Evolutionary conservation across 1,140 invertebrate genomes (phyloP), one percentile per base, ranked within the genome.

Genomic region (Pseudachorutes palmiensis): DNA sequence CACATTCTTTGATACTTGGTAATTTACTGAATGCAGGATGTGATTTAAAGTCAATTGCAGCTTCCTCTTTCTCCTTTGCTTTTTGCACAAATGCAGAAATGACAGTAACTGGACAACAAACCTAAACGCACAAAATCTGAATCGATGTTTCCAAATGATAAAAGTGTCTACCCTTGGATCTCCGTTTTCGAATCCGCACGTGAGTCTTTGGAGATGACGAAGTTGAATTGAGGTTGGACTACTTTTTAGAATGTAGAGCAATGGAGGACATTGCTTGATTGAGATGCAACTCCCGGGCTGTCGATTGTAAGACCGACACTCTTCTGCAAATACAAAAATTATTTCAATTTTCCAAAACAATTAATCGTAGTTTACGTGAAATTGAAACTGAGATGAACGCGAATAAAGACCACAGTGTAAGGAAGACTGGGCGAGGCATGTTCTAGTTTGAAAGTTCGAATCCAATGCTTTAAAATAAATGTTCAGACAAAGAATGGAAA

Each of bases 21-120:
- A 73, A 58, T 24, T 61, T 28, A n/a, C 19, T 32, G 30, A 73
- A 73, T 29, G 68, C 68, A n/a, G 51, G 55, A 66, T 70, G 69
- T 1, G 33, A 29, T 3, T 51, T 32, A n/a, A 68, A 69, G 55
- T 67, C 55, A 1, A 24, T 55, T 5, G 26, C 9, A n/a, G 24
- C 57, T 60, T 33, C 2, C 1, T 30, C 30, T 58, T 32, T 24
- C 28, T 57, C 45, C 16, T 41, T 24, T 3, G 29, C 48, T 26
- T 28, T 1, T 1, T 30, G 1, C 24, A 28, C 16, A 19, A 32
- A 45, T 14, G 64, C 26, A 31, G 30, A 16, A 49, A 70, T 72
- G 12, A 57, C 33, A n/a, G 29, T 61, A 16, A 63, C 24, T 16
- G 67, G 71, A 45, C 68, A 70, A 51, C 68, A 72, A 2, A 72